Percentiles rank a stretch among this genome's conserved stretches.
These are phyloP conservation scores for Urocitellus parryii DNA, from an alignment of 2,113 vertebrate species.

Conservation along the genomic window DNA sequence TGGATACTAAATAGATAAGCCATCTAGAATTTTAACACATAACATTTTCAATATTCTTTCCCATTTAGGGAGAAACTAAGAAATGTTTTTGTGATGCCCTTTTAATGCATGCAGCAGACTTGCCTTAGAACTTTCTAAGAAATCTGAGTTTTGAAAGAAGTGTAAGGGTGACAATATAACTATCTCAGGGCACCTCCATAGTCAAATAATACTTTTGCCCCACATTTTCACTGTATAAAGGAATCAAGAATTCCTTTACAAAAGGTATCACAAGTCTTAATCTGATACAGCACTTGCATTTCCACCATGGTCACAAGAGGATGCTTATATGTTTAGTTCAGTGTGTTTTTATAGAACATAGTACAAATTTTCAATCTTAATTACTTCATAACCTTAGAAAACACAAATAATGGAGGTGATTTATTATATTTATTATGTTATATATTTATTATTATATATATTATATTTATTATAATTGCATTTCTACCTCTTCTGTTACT, in stretches of 20 bases:
- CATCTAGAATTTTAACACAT: not conserved
- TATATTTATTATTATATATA: not conserved
- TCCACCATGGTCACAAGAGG: not conserved
- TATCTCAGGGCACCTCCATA: not conserved
- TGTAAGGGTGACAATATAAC: not conserved
- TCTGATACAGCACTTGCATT: not conserved
- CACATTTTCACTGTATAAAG: not conserved
- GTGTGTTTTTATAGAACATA: not conserved
- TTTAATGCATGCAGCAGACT: not conserved
- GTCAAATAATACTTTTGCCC: not conserved
- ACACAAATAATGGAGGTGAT: not conserved
- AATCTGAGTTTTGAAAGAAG: conserved; percentile 26
- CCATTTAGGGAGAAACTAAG: not conserved
- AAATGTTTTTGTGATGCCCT: not conserved
- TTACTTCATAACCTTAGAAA: conserved; percentile 14
- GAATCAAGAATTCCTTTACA: not conserved
- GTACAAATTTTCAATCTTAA: not conserved
- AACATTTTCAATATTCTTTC: conserved; percentile 31
- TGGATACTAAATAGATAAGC: not conserved
- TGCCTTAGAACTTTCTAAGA: not conserved
- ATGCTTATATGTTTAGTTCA: not conserved
- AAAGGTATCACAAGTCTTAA: not conserved
- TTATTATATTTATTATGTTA: not conserved
- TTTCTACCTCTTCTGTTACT: not conserved
- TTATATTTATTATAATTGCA: not conserved